Evolutionary conservation across 1,140 invertebrate species (phyloP), one percentile per base, ranked within the genome.

Genomic region (Oryzaephilus surinamensis): DNA sequence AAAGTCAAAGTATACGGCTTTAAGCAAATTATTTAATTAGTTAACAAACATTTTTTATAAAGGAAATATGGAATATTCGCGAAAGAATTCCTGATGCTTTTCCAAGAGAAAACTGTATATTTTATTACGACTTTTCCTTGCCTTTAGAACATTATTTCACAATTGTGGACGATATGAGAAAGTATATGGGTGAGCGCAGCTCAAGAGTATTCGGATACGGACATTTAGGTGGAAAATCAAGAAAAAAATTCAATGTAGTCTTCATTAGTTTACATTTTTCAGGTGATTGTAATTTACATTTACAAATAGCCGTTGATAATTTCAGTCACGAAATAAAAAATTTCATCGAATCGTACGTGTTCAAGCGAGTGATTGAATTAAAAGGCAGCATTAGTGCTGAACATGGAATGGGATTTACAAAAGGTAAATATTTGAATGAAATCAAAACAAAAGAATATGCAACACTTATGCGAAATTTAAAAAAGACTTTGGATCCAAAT

Each of bases 61-160:
- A 85, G 80, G 63, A 68, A 38, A 74, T 95, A 17, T 96, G 90
- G 90, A 69, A 72, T 21, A 60, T 95, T 7, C 67, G 91, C 36
- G 94, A 97, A 65, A 70, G 79, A 43, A 81, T 96, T 16, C 74
- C 92, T 0, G 79, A 84, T 47, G 79, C 79, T 2, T 55, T 97
- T 43, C 92, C 93, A 0, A 57, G 87, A 13, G 57, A 67, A 1
- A 54, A n/a, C n/a, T n/a, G n/a, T n/a, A n/a, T 84, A 15, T 97
- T 92, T 60, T 93, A 93, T 58, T 97, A 97, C 62, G 95, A 98
- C 59, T 73, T 98, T 2, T 94, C 92, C 0, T 55, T 97, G 43
- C 92, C 93, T 0, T 57, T 88, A 13, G 57, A 67, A 1, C 54
- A 78, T 30, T 97, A 89, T 60, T 97, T 96, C 55, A 66, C 77